Evolutionary conservation across 2,888 invertebrate genomes (phyloP).

Genomic region (Chaetoderma sp.): DNA sequence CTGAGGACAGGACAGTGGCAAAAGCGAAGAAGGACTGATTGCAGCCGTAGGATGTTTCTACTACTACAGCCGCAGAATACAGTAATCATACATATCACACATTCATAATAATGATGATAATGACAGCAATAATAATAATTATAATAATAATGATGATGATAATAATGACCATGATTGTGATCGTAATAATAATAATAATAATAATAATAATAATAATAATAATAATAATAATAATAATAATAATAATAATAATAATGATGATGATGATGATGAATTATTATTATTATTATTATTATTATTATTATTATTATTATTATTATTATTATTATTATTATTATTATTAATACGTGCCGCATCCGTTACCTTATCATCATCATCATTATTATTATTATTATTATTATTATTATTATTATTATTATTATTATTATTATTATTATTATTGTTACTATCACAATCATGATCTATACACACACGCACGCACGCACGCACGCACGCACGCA

Average conservation of each 20-base stretch:
- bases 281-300: no score
- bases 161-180: background rate
- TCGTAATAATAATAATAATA: conserved; percentile 13
- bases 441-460: background rate
- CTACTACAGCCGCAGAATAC: no score
- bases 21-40: no score
- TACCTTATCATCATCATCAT: conserved; percentile 6
- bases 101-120: conserved; percentile 1
- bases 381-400: conserved; percentile 18
- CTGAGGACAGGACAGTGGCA: no score
- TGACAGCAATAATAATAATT: background rate
- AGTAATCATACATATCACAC: no score
- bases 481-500: no score
- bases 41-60: no score
- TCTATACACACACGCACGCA: conserved; percentile 1
- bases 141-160: conserved; percentile 5
- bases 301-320: no score
- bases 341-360: no score
- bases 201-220: conserved; percentile 21
- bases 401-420: conserved; percentile 1
- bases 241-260: conserved; percentile 23
- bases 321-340: no score
- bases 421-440: background rate
- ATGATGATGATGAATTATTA: conserved; percentile 17
- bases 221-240: conserved; percentile 18